These are phyloP conservation scores for Pelecanoides urinatrix DNA, from an alignment of 2,113 vertebrate species.

Conservation along the genomic window DNA sequence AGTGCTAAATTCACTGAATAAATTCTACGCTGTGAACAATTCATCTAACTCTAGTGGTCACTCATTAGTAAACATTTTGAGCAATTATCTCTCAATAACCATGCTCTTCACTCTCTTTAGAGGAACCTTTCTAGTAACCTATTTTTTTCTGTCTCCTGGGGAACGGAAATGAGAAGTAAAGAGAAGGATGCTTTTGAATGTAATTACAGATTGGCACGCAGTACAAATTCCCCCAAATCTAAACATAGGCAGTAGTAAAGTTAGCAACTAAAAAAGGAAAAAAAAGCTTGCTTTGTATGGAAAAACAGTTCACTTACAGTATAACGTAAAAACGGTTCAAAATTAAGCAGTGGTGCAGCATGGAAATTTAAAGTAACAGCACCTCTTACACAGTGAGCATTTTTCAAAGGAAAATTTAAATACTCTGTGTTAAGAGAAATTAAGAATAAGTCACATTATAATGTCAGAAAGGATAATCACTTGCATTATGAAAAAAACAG, in stretches of 20 bases:
- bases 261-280: slow-evolving; percentile 62
- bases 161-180: slow-evolving; percentile 60
- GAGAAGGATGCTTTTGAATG: slow-evolving; percentile 63
- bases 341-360: slow-evolving; percentile 27
- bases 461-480: neutral
- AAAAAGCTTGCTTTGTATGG: slow-evolving; percentile 36
- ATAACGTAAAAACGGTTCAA: slow-evolving; percentile 34
- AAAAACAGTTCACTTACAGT: slow-evolving; percentile 40
- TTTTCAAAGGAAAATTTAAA: slow-evolving; percentile 13
- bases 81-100: slow-evolving; percentile 63
- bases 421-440: neutral
- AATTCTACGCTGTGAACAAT: neutral
- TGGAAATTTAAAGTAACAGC: slow-evolving; percentile 53
- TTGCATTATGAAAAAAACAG: neutral
- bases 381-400: neutral
- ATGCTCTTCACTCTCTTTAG: slow-evolving; percentile 36
- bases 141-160: slow-evolving; percentile 66
- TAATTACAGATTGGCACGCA: slow-evolving; percentile 66
- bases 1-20: slow-evolving; percentile 23
- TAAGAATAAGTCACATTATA: neutral
- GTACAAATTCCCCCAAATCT: slow-evolving; percentile 64
- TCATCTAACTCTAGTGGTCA: slow-evolving; percentile 22
- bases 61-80: slow-evolving; percentile 64
- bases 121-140: slow-evolving; percentile 67
- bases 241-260: slow-evolving; percentile 69